phyloP scores from a whole-genome alignment of 2,113 vertebrate species.

The Gopherus flavomarginatus region DNA sequence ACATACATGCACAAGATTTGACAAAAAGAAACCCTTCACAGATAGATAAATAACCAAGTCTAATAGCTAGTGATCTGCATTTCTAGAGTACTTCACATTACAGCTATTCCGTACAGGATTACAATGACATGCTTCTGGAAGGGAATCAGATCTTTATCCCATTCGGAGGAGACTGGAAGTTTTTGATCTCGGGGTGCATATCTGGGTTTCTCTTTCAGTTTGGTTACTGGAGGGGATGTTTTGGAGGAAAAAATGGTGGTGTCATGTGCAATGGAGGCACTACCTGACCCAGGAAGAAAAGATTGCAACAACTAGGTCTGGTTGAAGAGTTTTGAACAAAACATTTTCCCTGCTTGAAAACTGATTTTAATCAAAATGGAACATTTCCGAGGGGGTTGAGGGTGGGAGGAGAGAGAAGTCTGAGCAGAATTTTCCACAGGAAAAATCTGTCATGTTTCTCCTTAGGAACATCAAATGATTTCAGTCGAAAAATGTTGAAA shows the following conservation, averaged over 20 bases:
- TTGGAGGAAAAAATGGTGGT: neutral
- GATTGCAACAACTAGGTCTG: neutral
- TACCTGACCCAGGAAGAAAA: neutral
- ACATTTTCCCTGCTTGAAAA: neutral
- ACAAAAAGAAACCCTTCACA: neutral
- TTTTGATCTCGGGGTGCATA: neutral
- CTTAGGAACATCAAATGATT: neutral
- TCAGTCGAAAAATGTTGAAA: neutral
- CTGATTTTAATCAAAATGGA: neutral
- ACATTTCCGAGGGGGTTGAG: neutral
- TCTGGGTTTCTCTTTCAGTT: neutral
- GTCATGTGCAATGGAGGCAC: neutral
- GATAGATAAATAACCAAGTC: neutral
- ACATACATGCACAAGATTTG: neutral
- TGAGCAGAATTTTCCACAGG: neutral
- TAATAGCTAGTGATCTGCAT: neutral
- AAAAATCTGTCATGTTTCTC: neutral
- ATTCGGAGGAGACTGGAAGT: neutral
- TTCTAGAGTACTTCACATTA: neutral
- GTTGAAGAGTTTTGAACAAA: neutral
- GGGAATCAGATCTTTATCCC: neutral
- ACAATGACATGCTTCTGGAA: neutral
- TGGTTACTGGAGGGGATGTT: neutral
- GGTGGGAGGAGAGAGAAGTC: neutral
- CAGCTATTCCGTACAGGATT: neutral